phyloP scores from a whole-genome alignment of 2,797 vertebrate genomes.

The Vireo griseus region DNA sequence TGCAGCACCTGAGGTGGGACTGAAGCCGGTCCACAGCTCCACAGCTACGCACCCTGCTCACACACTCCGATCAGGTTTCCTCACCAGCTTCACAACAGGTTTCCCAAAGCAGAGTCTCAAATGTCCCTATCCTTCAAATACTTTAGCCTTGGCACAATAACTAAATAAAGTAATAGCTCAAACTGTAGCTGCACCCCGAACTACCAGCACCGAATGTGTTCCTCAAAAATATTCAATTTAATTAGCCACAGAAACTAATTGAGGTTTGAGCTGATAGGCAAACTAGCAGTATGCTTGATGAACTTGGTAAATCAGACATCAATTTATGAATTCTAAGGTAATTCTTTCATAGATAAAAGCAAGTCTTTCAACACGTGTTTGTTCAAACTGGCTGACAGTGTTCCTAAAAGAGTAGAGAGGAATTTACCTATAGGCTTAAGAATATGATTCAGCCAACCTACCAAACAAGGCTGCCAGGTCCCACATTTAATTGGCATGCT shows the following conservation, averaged over 20 bases:
- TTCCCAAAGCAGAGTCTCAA: not conserved
- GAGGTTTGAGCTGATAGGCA: not conserved
- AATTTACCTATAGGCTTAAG: not conserved
- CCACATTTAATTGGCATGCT: not conserved
- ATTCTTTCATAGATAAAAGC: not conserved
- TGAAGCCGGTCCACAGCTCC: not conserved
- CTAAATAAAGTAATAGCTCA: not conserved
- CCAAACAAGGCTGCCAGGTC: not conserved
- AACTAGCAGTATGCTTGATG: not conserved
- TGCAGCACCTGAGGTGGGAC: too few relatives aligned
- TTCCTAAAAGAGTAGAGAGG: not conserved
- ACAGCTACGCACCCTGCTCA: not conserved
- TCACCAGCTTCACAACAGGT: rapidly evolving
- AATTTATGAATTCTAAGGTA: not conserved
- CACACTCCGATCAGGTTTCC: rapidly evolving
- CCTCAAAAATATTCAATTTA: not conserved
- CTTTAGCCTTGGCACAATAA: not conserved
- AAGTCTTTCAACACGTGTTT: not conserved
- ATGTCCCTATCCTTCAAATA: not conserved
- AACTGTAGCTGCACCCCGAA: rapidly evolving
- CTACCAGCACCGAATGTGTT: not conserved
- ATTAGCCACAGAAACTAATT: not conserved
- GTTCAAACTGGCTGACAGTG: not conserved
- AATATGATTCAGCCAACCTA: not conserved
- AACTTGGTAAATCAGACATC: not conserved